Percentiles rank a stretch among this genome's conserved stretches.
Evolutionary conservation across 2,797 vertebrate species (phyloP).

Genomic region (Eleutherodactylus coqui): DNA sequence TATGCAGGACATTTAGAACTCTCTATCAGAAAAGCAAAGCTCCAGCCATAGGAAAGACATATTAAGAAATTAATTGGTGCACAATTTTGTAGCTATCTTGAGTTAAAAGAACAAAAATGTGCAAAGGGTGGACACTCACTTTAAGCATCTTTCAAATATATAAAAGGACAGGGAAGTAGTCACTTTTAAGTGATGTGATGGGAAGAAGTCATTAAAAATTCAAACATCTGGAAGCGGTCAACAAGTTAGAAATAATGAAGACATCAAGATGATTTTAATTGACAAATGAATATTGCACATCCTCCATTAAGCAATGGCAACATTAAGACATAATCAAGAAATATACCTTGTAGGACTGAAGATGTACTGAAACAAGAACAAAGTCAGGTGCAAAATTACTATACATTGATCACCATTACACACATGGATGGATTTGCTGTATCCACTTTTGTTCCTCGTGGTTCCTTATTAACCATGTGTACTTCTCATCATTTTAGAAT

Average conservation of each 20-base stretch:
- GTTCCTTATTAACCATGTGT: slow-evolving; percentile 2
- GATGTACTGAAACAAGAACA: slow-evolving; percentile 38
- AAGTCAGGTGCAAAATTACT: slow-evolving; percentile 20
- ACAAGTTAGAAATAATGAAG: slow-evolving; percentile 38
- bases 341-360: slow-evolving; percentile 29
- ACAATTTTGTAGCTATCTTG: neutral
- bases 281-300: slow-evolving; percentile 37
- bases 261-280: slow-evolving; percentile 40
- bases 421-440: neutral
- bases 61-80: neutral
- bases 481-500: slow-evolving; percentile 2
- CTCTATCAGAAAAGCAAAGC: no score
- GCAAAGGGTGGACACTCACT: neutral
- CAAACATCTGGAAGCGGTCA: slow-evolving; percentile 29
- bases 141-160: neutral
- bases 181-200: neutral
- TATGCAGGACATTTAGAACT: neutral
- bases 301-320: slow-evolving; percentile 31
- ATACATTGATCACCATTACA: slow-evolving; percentile 26
- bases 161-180: neutral
- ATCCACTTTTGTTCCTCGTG: neutral
- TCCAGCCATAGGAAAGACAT: neutral
- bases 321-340: slow-evolving; percentile 26
- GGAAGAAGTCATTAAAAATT: neutral
- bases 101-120: neutral